Conservation (phyloP, 2,888 invertebrate species). For the Ctenicera cuprea region DNA sequence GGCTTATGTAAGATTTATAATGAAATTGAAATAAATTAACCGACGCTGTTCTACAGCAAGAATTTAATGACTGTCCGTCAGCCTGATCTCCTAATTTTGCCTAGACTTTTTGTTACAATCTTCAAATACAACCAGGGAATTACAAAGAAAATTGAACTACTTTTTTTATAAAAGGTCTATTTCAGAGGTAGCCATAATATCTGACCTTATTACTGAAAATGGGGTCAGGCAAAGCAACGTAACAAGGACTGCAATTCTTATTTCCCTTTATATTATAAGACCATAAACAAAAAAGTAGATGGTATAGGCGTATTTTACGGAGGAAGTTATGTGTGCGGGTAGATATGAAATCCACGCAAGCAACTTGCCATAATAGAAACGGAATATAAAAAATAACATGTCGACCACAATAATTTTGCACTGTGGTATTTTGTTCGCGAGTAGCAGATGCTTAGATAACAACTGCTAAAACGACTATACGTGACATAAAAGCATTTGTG, state of each 20-base stretch:
- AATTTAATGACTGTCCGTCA: constrained; percentile 6
- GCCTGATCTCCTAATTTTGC: background rate
- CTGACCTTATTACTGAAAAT: constrained; percentile 3
- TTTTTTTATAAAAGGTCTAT: constrained; percentile 16
- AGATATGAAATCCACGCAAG: no score
- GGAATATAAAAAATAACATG: no score
- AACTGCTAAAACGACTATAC: no score
- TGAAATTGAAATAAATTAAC: constrained; percentile 19
- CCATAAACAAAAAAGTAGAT: background rate
- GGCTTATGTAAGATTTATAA: constrained; percentile 15
- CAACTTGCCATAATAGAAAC: no score
- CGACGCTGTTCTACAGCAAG: background rate
- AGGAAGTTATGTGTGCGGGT: background rate
- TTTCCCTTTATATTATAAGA: constrained; percentile 5
- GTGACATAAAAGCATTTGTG: no score
- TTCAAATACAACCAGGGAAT: constrained; percentile 1
- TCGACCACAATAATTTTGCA: no score
- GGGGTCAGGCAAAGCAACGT: background rate
- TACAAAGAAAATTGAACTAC: constrained; percentile 15
- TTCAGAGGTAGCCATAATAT: constrained; percentile 6
- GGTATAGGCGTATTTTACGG: background rate
- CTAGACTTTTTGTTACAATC: constrained; percentile 10
- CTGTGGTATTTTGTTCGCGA: no score
- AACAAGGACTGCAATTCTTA: background rate
- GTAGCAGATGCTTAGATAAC: no score